phyloP scores from a whole-genome alignment of 2,797 vertebrate species.

The Eremophila alpestris region DNA sequence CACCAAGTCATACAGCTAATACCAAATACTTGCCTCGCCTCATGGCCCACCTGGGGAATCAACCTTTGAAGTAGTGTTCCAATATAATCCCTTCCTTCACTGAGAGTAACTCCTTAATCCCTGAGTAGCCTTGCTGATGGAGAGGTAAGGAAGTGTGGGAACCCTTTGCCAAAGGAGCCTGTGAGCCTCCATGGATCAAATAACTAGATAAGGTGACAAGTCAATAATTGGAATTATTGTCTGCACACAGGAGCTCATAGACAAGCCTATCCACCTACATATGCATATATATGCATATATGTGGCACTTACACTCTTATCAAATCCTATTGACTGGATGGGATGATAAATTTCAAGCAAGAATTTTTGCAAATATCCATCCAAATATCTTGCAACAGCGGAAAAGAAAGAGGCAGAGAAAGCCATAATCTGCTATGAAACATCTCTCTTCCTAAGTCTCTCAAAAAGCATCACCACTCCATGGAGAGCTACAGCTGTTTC shows the following conservation, averaged over 20 bases:
- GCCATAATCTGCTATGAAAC: not conserved
- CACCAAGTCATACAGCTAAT: not conserved
- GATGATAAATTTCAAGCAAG: not conserved
- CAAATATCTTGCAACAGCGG: not conserved
- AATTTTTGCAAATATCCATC: not conserved
- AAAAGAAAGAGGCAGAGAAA: not conserved
- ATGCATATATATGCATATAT: not conserved
- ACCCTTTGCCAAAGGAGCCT: not conserved
- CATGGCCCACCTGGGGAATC: not conserved
- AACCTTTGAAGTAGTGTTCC: not conserved
- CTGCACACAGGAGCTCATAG: not conserved
- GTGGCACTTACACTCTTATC: not conserved
- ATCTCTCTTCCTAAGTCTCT: not conserved
- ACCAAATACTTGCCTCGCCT: not conserved
- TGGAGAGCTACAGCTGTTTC: not conserved
- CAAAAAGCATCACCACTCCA: not conserved
- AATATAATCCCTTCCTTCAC: not conserved
- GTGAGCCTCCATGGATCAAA: not conserved
- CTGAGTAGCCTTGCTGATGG: fast-evolving
- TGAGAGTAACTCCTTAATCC: not conserved
- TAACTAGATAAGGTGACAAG: not conserved
- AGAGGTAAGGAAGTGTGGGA: not conserved
- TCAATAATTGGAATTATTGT: not conserved
- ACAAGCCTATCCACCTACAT: not conserved
- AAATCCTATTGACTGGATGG: not conserved